Conservation (phyloP, 2,888 invertebrate genomes). For the Eupithecia abbreviata region DNA sequence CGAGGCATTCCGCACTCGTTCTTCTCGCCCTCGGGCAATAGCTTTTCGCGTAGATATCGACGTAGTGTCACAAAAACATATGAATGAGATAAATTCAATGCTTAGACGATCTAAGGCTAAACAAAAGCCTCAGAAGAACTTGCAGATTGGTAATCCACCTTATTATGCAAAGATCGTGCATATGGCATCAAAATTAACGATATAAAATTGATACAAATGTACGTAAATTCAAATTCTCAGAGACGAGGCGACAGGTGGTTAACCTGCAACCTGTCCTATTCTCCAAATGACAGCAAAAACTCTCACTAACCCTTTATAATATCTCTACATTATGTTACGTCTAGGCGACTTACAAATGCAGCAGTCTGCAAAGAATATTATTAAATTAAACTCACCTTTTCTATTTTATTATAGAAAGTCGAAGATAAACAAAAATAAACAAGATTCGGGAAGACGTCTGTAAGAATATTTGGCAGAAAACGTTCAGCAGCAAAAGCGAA, state of each 20-base stretch:
- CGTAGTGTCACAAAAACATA: neutral
- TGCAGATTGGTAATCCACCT: neutral
- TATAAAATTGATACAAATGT: neutral
- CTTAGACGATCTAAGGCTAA: neutral
- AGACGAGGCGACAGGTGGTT: slow-evolving; percentile 68
- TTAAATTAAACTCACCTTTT: neutral
- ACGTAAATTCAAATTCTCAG: slow-evolving; percentile 40
- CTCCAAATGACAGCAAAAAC: slow-evolving; percentile 72
- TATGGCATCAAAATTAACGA: neutral
- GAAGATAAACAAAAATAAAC: neutral
- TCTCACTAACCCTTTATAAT: slow-evolving; percentile 70
- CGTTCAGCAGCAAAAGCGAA: neutral
- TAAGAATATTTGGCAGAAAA: neutral
- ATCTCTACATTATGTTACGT: slow-evolving; percentile 38
- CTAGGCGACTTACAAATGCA: slow-evolving; percentile 30
- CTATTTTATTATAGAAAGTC: neutral
- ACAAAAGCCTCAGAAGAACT: neutral
- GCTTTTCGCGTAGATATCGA: neutral
- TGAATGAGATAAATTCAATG: neutral
- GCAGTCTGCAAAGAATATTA: slow-evolving; percentile 32
- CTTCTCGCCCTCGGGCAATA: neutral
- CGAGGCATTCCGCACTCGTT: neutral
- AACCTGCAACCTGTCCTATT: slow-evolving; percentile 65
- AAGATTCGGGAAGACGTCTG: neutral
- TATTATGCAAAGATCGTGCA: neutral